A percentile compares a stretch with the other conserved stretches of the same genome.
Conservation (phyloP, 2,113 vertebrate species). For the Myotis brandtii region DNA sequence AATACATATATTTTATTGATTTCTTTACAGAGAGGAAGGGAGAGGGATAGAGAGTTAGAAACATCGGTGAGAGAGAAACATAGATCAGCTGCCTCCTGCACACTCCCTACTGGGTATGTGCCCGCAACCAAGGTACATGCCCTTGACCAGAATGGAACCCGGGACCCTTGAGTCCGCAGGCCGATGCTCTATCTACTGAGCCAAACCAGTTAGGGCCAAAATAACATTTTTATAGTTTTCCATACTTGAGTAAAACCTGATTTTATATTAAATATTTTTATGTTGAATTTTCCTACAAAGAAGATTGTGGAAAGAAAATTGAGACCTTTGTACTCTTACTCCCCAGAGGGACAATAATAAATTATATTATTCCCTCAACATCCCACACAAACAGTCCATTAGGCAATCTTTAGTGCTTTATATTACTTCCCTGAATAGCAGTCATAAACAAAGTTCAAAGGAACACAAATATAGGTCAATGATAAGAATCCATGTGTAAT, state of each 20-base stretch:
- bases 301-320: background rate
- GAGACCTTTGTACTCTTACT: background rate
- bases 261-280: constrained; percentile 51
- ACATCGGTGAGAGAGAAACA: no score
- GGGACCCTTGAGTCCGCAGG: no score
- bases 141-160: no score
- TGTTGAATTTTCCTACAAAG: constrained; percentile 17
- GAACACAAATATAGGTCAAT: constrained; percentile 27
- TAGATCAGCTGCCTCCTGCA: no score
- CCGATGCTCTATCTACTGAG: no score
- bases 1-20: no score
- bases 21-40: no score
- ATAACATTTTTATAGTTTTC: background rate
- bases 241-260: background rate
- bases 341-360: background rate
- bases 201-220: no score
- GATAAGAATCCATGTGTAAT: constrained; percentile 49
- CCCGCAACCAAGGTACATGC: no score
- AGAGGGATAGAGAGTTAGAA: no score
- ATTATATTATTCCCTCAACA: constrained; percentile 12
- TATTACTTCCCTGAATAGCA: constrained; percentile 45
- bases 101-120: no score
- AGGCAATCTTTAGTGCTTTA: background rate
- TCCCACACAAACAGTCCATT: background rate
- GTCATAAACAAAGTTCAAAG: constrained; percentile 60